Evolutionary conservation across 2,888 invertebrate species (phyloP).

Genomic region (Hirtodrosophila confusa): DNA sequence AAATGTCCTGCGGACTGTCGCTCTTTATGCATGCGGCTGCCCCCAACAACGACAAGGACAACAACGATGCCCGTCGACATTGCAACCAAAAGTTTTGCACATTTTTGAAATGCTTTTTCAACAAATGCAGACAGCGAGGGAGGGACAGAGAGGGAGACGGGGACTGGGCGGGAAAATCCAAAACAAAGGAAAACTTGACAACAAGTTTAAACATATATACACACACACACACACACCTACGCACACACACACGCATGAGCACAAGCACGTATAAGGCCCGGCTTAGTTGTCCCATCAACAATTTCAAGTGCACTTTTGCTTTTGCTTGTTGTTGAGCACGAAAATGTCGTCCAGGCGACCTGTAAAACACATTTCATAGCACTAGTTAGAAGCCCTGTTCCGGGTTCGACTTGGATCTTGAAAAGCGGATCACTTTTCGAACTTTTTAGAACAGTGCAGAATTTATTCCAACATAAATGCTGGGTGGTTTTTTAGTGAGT

Average conservation of each 20-base stretch:
- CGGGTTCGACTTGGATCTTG: no score
- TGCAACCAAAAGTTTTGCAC: slow-evolving; percentile 61
- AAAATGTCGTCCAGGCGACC: slow-evolving; percentile 37
- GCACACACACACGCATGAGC: neutral
- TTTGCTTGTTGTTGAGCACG: slow-evolving; percentile 46
- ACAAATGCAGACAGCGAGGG: slow-evolving; percentile 39
- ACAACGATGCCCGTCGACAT: slow-evolving; percentile 39
- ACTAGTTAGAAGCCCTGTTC: neutral
- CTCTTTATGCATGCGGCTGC: slow-evolving; percentile 74
- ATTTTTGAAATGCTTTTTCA: slow-evolving; percentile 72
- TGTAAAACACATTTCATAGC: neutral
- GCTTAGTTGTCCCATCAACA: slow-evolving; percentile 67
- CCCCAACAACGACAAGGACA: slow-evolving; percentile 35
- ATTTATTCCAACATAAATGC: no score
- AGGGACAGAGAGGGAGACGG: neutral
- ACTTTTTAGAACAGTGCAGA: no score
- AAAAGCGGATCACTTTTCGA: no score
- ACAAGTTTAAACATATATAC: slow-evolving; percentile 62
- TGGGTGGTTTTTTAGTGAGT: no score
- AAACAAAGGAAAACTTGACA: slow-evolving; percentile 75
- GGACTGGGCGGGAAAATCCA: slow-evolving; percentile 44
- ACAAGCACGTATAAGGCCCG: slow-evolving; percentile 22
- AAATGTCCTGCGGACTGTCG: slow-evolving; percentile 78
- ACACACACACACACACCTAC: slow-evolving; percentile 25
- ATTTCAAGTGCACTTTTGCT: slow-evolving; percentile 76